These are phyloP conservation scores for Erpetoichthys calabaricus DNA, from an alignment of 2,797 vertebrate species.

Conservation along the genomic window DNA sequence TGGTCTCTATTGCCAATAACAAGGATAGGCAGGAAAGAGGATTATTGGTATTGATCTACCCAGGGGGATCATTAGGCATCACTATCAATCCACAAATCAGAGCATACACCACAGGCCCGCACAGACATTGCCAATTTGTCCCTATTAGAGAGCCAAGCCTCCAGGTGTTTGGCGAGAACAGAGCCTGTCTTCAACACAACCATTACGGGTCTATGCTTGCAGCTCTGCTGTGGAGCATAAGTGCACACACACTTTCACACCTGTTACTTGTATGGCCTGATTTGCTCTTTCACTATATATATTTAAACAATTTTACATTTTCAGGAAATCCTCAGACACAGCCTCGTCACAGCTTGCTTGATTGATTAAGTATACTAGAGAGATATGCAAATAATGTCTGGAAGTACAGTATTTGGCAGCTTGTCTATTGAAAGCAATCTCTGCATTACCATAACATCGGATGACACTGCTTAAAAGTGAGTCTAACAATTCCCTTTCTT, in stretches of 20 bases:
- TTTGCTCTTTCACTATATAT: slow-evolving; percentile 12
- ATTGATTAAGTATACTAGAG: too few relatives aligned
- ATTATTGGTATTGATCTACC: slow-evolving; percentile 99
- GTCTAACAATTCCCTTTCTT: too few relatives aligned
- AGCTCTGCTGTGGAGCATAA: slow-evolving; percentile 33
- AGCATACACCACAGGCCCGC: slow-evolving; percentile 77
- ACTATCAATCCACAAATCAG: slow-evolving; percentile 97
- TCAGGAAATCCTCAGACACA: slow-evolving; percentile 28
- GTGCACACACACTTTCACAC: slow-evolving; percentile 22
- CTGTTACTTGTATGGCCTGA: slow-evolving; percentile 16
- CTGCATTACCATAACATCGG: too few relatives aligned
- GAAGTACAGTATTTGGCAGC: too few relatives aligned
- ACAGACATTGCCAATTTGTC: slow-evolving; percentile 98
- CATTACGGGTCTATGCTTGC: slow-evolving; percentile 31
- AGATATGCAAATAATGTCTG: too few relatives aligned
- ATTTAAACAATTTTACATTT: slow-evolving; percentile 24
- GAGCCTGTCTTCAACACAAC: slow-evolving; percentile 59
- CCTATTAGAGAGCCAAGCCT: slow-evolving; percentile 87
- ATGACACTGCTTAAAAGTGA: too few relatives aligned
- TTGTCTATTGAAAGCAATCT: too few relatives aligned
- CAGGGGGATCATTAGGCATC: slow-evolving; percentile 99
- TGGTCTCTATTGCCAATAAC: slow-evolving; percentile 77
- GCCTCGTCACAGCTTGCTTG: too few relatives aligned
- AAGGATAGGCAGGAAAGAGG: slow-evolving; percentile 87
- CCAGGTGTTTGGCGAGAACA: slow-evolving; percentile 75